These are phyloP conservation scores for Carassius auratus DNA, from an alignment of 2,113 vertebrate genomes.

Conservation along the genomic window DNA sequence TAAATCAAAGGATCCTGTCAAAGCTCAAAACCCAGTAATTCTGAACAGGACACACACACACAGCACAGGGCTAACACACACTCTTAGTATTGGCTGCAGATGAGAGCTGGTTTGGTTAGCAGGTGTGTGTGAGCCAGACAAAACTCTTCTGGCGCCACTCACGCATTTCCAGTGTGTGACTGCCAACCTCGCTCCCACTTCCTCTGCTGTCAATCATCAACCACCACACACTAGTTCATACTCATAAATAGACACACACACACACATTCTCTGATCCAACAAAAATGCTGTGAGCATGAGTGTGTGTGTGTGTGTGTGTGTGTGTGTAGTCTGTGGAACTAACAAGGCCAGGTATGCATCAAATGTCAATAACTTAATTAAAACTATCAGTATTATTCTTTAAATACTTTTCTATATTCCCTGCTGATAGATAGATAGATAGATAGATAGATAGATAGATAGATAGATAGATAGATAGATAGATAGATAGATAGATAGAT, in stretches of 20 bases:
- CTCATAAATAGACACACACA: not conserved
- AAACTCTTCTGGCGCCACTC: slow-evolving; percentile 64
- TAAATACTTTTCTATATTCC: too few relatives aligned
- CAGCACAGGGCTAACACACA: slow-evolving; percentile 6
- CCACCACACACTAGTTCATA: slow-evolving; percentile 38
- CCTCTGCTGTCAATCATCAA: slow-evolving; percentile 67
- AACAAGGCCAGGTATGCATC: too few relatives aligned
- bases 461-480: not conserved
- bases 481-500: not conserved
- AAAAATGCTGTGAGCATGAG: not conserved
- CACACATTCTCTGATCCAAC: slow-evolving; percentile 12
- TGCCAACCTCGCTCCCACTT: slow-evolving; percentile 62
- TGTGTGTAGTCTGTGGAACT: too few relatives aligned
- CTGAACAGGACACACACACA: slow-evolving; percentile 8
- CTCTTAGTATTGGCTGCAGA: slow-evolving; percentile 71
- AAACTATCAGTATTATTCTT: too few relatives aligned
- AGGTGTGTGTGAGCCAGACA: slow-evolving; percentile 63
- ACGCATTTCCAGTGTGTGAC: slow-evolving; percentile 67
- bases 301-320: too few relatives aligned
- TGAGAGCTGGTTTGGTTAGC: slow-evolving; percentile 69
- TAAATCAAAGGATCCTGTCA: slow-evolving; percentile 29
- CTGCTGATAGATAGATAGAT: not conserved
- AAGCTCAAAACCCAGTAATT: not conserved
- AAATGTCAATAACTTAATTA: too few relatives aligned
- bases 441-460: not conserved